phyloP scores from a whole-genome alignment of 2,113 vertebrate species.

The Atractosteus spatula region DNA sequence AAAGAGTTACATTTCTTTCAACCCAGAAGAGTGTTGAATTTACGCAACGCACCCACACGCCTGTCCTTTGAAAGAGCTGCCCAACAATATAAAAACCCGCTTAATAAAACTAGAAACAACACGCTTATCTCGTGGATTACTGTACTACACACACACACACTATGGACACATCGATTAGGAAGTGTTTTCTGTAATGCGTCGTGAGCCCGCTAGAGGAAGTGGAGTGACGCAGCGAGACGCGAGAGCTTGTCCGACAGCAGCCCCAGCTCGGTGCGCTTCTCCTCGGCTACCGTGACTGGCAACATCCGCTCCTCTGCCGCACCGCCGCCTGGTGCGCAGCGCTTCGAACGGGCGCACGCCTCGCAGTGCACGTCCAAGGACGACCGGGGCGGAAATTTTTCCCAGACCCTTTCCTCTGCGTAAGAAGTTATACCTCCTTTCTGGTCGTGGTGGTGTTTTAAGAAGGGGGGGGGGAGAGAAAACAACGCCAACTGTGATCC shows the following conservation, averaged over 20 bases:
- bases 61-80: too few species aligned
- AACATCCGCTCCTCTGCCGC: constrained; percentile 39
- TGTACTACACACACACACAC: neutral
- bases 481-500: constrained; percentile 52
- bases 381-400: too few species aligned
- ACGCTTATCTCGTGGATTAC: too few species aligned
- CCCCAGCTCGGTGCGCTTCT: constrained; percentile 54
- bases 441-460: neutral
- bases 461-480: constrained; percentile 1
- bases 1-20: too few species aligned
- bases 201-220: constrained; percentile 18
- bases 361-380: neutral
- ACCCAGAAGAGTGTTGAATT: too few species aligned
- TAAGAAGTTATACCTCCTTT: too few species aligned
- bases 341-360: neutral
- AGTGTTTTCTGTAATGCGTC: neutral
- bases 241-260: constrained; percentile 38
- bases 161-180: constrained; percentile 11
- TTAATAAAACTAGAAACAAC: too few species aligned
- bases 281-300: constrained; percentile 41
- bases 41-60: too few species aligned
- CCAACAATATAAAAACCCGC: too few species aligned
- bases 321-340: constrained; percentile 36
- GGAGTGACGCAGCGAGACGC: constrained; percentile 64
- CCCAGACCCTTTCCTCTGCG: too few species aligned